Conservation (phyloP, 2,888 invertebrate genomes). For the Polyommatus icarus region DNA sequence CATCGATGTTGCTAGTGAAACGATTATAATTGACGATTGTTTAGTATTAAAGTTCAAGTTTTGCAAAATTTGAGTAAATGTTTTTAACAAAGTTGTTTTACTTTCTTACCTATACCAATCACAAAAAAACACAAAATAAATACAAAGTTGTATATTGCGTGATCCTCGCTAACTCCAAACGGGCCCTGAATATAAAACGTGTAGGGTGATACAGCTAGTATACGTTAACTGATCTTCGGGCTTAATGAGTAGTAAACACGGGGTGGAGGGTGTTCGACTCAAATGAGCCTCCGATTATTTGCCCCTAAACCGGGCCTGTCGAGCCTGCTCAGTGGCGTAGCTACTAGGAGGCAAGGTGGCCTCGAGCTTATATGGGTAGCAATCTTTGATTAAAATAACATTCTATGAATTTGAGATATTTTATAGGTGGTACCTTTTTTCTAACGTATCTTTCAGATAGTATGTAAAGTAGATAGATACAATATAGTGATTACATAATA, state of each 20-base stretch:
- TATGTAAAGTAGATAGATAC: too few species aligned
- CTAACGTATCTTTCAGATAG: too few species aligned
- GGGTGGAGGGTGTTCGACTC: conserved; percentile 49
- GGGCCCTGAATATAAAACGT: conserved; percentile 25
- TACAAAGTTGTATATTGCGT: background rate
- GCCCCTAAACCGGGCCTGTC: conserved; percentile 52
- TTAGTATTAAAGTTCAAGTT: too few species aligned
- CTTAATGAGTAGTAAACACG: conserved; percentile 72
- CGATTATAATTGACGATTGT: too few species aligned
- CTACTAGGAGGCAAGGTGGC: background rate
- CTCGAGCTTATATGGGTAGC: too few species aligned
- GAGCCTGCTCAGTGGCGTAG: background rate
- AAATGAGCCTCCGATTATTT: conserved; percentile 71
- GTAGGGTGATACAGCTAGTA: conserved; percentile 37
- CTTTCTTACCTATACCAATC: background rate
- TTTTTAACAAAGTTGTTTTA: too few species aligned
- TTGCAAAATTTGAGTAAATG: too few species aligned
- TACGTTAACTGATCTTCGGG: conserved; percentile 51
- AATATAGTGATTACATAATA: too few species aligned
- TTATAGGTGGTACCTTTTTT: too few species aligned
- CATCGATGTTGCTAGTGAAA: too few species aligned
- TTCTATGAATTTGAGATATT: too few species aligned
- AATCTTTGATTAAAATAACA: too few species aligned
- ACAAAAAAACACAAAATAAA: background rate
- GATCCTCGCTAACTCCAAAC: background rate